Percentiles rank a stretch among this genome's conserved stretches.
Conservation (phyloP, 2,113 vertebrate species). For the Psophia crepitans region DNA sequence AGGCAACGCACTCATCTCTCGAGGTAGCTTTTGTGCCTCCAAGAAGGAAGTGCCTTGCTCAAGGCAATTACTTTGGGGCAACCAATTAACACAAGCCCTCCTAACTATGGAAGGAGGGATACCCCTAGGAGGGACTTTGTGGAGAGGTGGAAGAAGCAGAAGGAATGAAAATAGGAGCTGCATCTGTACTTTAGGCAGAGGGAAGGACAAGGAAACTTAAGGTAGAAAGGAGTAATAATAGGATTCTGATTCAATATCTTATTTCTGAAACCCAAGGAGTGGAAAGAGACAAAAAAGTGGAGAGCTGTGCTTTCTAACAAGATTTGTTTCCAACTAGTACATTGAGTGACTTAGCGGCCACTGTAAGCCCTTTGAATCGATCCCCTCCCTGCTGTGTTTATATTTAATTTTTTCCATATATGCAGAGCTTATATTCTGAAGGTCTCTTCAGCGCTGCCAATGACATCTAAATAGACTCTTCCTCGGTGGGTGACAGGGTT, state of each 20-base stretch:
- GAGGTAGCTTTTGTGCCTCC: neutral
- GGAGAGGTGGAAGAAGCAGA: neutral
- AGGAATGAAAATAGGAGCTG: neutral
- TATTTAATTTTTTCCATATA: neutral
- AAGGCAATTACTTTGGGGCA: neutral
- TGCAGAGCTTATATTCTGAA: neutral
- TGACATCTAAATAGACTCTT: neutral
- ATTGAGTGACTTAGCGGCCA: neutral
- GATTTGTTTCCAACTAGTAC: neutral
- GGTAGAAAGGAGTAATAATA: neutral
- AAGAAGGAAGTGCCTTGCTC: neutral
- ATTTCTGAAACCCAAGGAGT: neutral
- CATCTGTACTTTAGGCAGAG: neutral
- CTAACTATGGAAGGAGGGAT: neutral
- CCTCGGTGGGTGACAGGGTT: accelerated
- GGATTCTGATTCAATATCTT: neutral
- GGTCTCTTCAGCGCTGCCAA: neutral
- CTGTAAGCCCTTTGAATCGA: neutral
- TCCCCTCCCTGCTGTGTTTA: neutral
- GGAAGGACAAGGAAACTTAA: neutral
- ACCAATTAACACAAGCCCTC: neutral
- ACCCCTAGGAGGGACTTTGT: neutral
- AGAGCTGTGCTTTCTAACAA: neutral
- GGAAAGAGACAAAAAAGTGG: neutral
- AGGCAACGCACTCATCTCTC: accelerated